These are phyloP conservation scores for Pediacus dermestoides DNA, from an alignment of 2,888 invertebrate genomes.

Conservation along the genomic window DNA sequence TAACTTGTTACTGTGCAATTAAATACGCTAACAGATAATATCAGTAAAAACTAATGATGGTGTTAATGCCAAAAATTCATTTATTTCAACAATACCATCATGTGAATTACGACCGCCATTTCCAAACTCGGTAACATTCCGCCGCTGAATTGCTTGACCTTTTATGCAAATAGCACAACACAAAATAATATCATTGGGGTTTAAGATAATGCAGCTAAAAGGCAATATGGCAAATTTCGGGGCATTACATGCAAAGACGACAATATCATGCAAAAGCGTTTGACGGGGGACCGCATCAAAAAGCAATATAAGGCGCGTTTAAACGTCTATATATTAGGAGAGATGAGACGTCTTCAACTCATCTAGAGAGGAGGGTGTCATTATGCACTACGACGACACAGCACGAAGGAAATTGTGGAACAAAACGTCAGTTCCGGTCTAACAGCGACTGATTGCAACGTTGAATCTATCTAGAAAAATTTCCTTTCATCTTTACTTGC, in stretches of 20 bases:
- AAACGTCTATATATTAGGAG: constrained; percentile 27
- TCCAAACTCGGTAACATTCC: no score
- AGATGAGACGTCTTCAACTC: constrained; percentile 13
- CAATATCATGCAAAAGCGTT: constrained; percentile 32
- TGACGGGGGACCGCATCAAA: constrained; percentile 33
- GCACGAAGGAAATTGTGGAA: constrained; percentile 37
- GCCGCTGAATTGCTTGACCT: no score
- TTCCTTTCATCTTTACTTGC: constrained; percentile 6
- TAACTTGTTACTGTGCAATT: no score
- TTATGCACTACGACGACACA: constrained; percentile 30
- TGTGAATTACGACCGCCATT: no score
- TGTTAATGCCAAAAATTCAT: no score
- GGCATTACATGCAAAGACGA: constrained; percentile 17
- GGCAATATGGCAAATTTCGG: constrained; percentile 6
- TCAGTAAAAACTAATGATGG: no score
- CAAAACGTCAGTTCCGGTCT: constrained; percentile 36
- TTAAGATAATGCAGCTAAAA: constrained; percentile 7
- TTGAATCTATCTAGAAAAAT: constrained; percentile 10
- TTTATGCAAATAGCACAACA: constrained; percentile 2
- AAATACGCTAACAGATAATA: no score
- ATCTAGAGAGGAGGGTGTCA: constrained; percentile 23
- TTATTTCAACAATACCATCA: no score
- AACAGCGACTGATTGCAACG: constrained; percentile 30
- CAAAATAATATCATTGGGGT: background rate
- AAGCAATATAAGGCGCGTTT: constrained; percentile 36